These are phyloP conservation scores for Holcopasites calliopsidis DNA, from an alignment of 1,140 invertebrate genomes.

Conservation along the genomic window DNA sequence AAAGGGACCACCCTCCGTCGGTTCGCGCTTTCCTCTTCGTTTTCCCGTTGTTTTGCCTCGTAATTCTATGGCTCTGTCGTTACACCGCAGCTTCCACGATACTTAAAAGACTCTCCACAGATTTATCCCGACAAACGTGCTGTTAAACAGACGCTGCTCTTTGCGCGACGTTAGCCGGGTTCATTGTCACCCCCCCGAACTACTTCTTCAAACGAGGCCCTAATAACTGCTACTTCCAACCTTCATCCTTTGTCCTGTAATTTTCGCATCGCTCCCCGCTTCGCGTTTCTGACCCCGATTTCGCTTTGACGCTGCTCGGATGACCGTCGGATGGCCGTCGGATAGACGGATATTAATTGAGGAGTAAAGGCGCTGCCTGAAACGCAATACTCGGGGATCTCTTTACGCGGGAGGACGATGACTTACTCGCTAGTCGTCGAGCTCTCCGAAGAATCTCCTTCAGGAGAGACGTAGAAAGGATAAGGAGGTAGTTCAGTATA, in stretches of 20 bases:
- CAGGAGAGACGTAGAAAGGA: not conserved
- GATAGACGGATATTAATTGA: not conserved
- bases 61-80: constrained; percentile 8
- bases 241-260: constrained; percentile 20
- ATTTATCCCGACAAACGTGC: not conserved
- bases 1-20: constrained; percentile 9
- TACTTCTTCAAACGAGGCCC: constrained; percentile 1
- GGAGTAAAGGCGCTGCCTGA: constrained; percentile 44
- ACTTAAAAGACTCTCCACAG: not conserved
- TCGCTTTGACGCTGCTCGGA: constrained; percentile 55
- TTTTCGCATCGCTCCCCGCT: constrained; percentile 17
- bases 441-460: constrained; percentile 33
- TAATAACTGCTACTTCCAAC: not conserved
- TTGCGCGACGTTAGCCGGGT: not conserved
- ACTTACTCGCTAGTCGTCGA: too few relatives aligned
- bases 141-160: not conserved
- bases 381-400: constrained; percentile 54
- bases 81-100: not conserved
- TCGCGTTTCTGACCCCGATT: constrained; percentile 36
- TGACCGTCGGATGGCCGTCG: constrained; percentile 35
- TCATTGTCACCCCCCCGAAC: not conserved
- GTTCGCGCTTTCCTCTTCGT: not conserved
- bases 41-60: constrained; percentile 17
- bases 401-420: constrained; percentile 33
- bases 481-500: constrained; percentile 35